phyloP scores from a whole-genome alignment of 2,888 invertebrate species.

The Dermolepida albohirtum region DNA sequence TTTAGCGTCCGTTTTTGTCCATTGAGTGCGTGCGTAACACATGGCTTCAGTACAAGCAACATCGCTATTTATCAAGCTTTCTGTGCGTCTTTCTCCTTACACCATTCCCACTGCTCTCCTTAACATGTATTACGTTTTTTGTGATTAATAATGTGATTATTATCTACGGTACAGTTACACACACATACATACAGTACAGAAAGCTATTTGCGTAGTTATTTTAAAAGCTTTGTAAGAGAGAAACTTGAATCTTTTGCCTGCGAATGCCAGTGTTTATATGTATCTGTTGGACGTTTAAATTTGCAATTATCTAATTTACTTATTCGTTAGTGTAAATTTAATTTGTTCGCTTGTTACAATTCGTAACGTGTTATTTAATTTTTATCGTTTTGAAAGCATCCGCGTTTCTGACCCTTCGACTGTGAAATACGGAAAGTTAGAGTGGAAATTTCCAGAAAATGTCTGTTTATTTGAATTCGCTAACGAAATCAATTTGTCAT shows the following conservation, averaged over 20 bases:
- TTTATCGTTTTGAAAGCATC: neutral
- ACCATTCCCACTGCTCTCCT: neutral
- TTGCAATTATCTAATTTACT: slow-evolving; percentile 29
- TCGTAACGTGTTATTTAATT: slow-evolving; percentile 10
- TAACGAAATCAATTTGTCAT: too few species aligned
- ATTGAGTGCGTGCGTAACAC: slow-evolving; percentile 35
- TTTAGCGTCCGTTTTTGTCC: slow-evolving; percentile 44
- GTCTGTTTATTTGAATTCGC: too few species aligned
- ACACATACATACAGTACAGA: neutral
- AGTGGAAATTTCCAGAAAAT: too few species aligned
- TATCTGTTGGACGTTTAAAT: slow-evolving; percentile 1
- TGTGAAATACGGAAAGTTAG: too few species aligned
- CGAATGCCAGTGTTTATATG: too few species aligned
- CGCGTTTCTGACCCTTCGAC: neutral
- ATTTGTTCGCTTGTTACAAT: slow-evolving; percentile 14
- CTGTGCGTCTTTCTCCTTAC: neutral
- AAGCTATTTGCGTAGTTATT: too few species aligned
- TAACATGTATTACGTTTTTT: slow-evolving; percentile 17
- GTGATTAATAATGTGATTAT: slow-evolving; percentile 36
- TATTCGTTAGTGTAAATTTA: slow-evolving; percentile 26
- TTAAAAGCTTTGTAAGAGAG: too few species aligned
- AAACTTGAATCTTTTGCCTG: too few species aligned
- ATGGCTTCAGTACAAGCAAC: slow-evolving; percentile 41
- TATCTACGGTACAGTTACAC: slow-evolving; percentile 16
- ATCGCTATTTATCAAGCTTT: slow-evolving; percentile 16